phyloP scores from a whole-genome alignment of 2,888 invertebrate genomes.

The Microctonus brassicae region DNA sequence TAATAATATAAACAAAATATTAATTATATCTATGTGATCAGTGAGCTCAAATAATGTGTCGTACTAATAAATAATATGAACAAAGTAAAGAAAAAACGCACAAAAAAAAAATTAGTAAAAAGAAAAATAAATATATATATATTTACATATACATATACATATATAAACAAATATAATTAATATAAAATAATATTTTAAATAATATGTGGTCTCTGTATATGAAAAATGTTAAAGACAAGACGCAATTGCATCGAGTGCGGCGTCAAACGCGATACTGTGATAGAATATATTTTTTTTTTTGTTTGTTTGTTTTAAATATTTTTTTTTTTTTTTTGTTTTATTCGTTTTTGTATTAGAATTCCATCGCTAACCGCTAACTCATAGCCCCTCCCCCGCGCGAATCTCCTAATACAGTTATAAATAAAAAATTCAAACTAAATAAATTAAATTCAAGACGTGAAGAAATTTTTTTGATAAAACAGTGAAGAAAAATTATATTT shows the following conservation, averaged over 20 bases:
- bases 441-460: not conserved
- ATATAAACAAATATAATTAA: not conserved
- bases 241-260: conserved; percentile 32
- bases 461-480: not conserved
- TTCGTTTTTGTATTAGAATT: conserved; percentile 42
- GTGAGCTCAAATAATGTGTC: conserved; percentile 1
- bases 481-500: not conserved
- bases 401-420: conserved; percentile 19
- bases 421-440: not conserved
- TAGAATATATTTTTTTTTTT: conserved; percentile 58
- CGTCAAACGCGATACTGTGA: conserved; percentile 61
- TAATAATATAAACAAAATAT: conserved; percentile 13
- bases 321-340: not conserved
- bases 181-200: no score
- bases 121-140: no score
- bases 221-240: conserved; percentile 9
- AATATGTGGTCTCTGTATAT: not conserved
- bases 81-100: not conserved
- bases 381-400: conserved; percentile 16
- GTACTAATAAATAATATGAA: not conserved
- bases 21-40: not conserved
- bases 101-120: conserved; percentile 1
- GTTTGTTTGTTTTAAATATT: no score
- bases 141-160: no score
- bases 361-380: conserved; percentile 33